A percentile compares a stretch with the other conserved stretches of the same genome.
Conservation (phyloP, 2,888 invertebrate genomes). For the Trichopoda pennipes region DNA sequence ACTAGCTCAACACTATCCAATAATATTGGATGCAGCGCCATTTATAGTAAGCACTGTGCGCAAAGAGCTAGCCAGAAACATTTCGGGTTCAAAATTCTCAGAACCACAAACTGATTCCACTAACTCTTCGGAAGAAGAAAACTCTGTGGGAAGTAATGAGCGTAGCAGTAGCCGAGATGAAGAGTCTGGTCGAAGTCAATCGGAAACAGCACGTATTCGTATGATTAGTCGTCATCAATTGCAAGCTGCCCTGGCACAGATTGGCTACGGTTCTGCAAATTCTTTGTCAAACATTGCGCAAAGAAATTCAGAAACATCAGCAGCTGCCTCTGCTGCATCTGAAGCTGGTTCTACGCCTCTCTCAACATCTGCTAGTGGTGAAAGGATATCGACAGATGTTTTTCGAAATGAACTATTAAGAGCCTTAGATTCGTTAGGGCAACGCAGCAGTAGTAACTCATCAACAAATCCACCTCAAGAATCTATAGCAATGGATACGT, state of each 20-base stretch:
- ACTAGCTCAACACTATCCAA: slow-evolving; percentile 85
- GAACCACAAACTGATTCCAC: slow-evolving; percentile 79
- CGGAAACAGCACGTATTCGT: slow-evolving; percentile 78
- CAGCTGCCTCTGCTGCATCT: slow-evolving; percentile 43
- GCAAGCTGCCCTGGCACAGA: slow-evolving; percentile 77
- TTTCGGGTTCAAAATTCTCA: slow-evolving; percentile 76
- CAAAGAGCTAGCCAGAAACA: slow-evolving; percentile 78
- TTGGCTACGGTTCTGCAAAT: slow-evolving; percentile 78
- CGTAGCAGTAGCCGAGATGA: slow-evolving; percentile 70
- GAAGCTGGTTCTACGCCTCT: slow-evolving; percentile 62
- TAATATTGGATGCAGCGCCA: slow-evolving; percentile 85
- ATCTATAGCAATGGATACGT: slow-evolving; percentile 72
- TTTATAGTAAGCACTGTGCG: slow-evolving; percentile 80
- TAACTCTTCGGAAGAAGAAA: slow-evolving; percentile 80
- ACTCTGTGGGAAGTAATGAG: slow-evolving; percentile 75
- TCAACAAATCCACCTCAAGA: slow-evolving; percentile 48
- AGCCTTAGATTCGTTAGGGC: slow-evolving; percentile 82
- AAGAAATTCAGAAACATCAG: slow-evolving; percentile 74
- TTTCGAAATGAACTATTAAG: slow-evolving; percentile 89
- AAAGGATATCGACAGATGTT: slow-evolving; percentile 87
- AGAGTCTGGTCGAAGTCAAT: slow-evolving; percentile 71
- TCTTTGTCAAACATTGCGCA: slow-evolving; percentile 80
- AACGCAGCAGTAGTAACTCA: slow-evolving; percentile 45
- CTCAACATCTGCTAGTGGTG: slow-evolving; percentile 67
- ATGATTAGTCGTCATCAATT: slow-evolving; percentile 80